Evolutionary conservation across 2,113 vertebrate genomes (phyloP).

Genomic region (Leptosomus discolor): DNA sequence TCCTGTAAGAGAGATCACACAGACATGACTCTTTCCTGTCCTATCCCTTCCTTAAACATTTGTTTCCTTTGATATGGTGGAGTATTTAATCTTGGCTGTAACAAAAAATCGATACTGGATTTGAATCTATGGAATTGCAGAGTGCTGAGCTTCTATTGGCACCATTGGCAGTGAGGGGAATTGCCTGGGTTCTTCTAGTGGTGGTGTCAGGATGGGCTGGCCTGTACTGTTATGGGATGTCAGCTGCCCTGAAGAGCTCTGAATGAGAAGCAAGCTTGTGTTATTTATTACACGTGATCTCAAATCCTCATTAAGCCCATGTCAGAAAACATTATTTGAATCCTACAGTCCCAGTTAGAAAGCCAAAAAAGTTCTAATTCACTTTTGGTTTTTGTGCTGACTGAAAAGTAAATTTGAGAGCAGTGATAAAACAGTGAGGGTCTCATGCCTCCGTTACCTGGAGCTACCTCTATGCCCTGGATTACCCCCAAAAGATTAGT

Average conservation of each 20-base stretch:
- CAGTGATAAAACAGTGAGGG: not conserved
- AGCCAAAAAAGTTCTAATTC: not conserved
- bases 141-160: not conserved
- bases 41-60: not conserved
- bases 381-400: not conserved
- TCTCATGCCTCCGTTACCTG: not conserved
- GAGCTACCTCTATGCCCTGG: accelerated
- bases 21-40: not conserved
- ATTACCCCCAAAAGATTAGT: too few species aligned
- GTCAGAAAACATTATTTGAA: not conserved
- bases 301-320: not conserved
- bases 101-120: not conserved
- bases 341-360: not conserved
- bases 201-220: not conserved
- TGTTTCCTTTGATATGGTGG: not conserved
- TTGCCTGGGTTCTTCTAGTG: not conserved
- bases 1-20: slow-evolving; percentile 76
- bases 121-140: not conserved
- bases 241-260: not conserved
- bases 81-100: not conserved
- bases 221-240: accelerated
- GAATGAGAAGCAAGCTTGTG: not conserved
- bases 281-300: not conserved
- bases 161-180: not conserved
- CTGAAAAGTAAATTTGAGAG: not conserved